Evolutionary conservation across 2,888 invertebrate genomes (phyloP), one percentile per base, ranked within the genome.

Genomic region (Adela reaumurella): DNA sequence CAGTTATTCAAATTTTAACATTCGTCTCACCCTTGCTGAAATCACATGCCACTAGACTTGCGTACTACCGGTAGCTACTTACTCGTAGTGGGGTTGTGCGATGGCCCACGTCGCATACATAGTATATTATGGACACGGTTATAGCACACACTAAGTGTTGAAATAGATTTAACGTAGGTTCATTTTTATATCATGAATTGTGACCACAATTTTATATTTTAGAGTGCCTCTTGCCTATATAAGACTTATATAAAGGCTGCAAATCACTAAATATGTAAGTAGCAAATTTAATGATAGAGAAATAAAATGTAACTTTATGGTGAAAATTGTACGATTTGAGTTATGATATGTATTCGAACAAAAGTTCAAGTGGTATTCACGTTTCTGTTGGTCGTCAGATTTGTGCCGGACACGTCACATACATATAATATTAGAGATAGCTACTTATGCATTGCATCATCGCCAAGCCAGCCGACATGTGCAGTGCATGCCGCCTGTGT

Each of bases 201-300:
- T 76, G 81, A 81, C 81, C 78, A 80, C 80, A 68, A 73, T 80
- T 80, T 80, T 82, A 81, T 81, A 81, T 81, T 62, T 79, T 81
- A 79, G 82, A 83, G 82, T 83, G 82, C 83, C 83, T 82, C 81
- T 81, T 81, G 79, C 80, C 80, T 80, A 67, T 76, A 77, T 72
- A 79, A 80, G 80, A 80, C 79, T 80, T 77, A 77, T 74, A 73
- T 74, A 76, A 80, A 79, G 80, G 80, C 80, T 81, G 80, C 80
- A 71, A 77, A 74, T 74, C 80, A 81, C 79, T 70, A 70, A 77
- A 70, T 73, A 74, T 71, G 68, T 77, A 73, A 70, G 76, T 80
- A 80, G 80, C 68, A 62, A 63, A 70, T 61, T 61, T 63, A 55
- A 59, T 58, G 59, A 57, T 72, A 74, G 71, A 63, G 60, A 65